Base-by-base conservation (phyloP, 2,888 invertebrate species). In the Synanthedon andrenaeformis region DNA sequence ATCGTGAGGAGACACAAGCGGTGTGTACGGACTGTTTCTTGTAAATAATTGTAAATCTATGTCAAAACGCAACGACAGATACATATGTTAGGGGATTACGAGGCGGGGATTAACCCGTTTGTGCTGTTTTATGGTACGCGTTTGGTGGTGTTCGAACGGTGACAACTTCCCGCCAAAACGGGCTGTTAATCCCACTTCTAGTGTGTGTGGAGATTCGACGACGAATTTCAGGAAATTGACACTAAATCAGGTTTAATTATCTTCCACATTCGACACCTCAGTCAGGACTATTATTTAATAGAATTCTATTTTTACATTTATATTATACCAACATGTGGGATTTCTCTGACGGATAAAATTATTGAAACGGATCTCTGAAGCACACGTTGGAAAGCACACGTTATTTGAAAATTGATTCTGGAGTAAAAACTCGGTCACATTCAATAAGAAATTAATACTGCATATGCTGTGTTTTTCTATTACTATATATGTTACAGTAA, bases 11-110 rank as follows among this genome's bases (percentile, higher is more conserved):
- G 76, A 77, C 79, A 74, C 84, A 78, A 71, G 76, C 80, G 76
- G 80, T 68, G 76, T 65, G 73, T 70, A 65, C 65, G 64, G 65
- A 65, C 72, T 63, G 67, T 74, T 79, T 76, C 81, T 74, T 72
- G 79, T 83, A 86, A 88, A 88, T 88, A 88, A 86, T 82, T 85
- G 87, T 88, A 88, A 88, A 88, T 88, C 88, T 84, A 77, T 69
- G 88, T 88, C 88, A 84, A 85, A 84, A 85, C 77, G 74, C 73
- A 80, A 77, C 76, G 83, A 83, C 83, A 79, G 72, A 74, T 82
- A 85, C 88, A 87, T 86, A 85, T 84, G 87, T 88, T 76, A 71
- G 64, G 67, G 83, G 86, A 85, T 86, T 83, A 86, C 64, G 59
- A 64, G 64, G 62, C 57, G 65, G 59, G 69, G 80, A 82, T 82